These are phyloP conservation scores for Scortum barcoo DNA, from an alignment of 2,113 vertebrate species.

Conservation along the genomic window DNA sequence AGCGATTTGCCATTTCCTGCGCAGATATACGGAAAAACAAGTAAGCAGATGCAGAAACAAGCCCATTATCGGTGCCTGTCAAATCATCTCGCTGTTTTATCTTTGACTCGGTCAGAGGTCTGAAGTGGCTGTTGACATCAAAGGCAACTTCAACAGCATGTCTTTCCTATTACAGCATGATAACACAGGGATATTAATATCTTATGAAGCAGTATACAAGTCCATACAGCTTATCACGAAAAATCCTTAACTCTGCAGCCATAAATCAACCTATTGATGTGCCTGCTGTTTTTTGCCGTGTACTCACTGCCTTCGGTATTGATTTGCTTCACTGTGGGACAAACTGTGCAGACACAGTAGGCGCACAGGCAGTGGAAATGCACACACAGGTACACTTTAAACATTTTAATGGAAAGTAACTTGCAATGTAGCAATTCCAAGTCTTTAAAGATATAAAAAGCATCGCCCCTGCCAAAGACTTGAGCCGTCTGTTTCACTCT, in stretches of 20 bases:
- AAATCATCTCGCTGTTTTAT: constrained; percentile 50
- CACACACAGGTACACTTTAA: constrained; percentile 22
- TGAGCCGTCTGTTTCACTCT: constrained; percentile 36
- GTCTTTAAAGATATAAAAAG: constrained; percentile 23
- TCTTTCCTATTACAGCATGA: constrained; percentile 25
- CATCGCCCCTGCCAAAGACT: not conserved
- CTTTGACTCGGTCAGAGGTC: constrained; percentile 47
- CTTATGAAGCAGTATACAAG: constrained; percentile 41
- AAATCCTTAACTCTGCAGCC: constrained; percentile 59
- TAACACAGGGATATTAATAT: constrained; percentile 51
- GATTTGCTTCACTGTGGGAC: constrained; percentile 64
- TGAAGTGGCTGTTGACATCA: constrained; percentile 22
- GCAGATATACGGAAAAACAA: constrained; percentile 23
- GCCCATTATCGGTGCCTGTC: constrained; percentile 40
- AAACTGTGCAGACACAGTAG: constrained; percentile 46
- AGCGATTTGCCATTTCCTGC: constrained; percentile 9
- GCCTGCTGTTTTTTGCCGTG: constrained; percentile 67
- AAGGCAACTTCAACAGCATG: constrained; percentile 12
- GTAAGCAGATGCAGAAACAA: constrained; percentile 32
- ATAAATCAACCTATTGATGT: constrained; percentile 67
- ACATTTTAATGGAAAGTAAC: constrained; percentile 36
- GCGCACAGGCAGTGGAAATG: constrained; percentile 7
- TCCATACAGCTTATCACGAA: constrained; percentile 35
- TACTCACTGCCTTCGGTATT: constrained; percentile 67
- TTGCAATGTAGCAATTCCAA: not conserved